Base-by-base conservation (phyloP, 2,113 vertebrate species). In the Cromileptes altivelis region DNA sequence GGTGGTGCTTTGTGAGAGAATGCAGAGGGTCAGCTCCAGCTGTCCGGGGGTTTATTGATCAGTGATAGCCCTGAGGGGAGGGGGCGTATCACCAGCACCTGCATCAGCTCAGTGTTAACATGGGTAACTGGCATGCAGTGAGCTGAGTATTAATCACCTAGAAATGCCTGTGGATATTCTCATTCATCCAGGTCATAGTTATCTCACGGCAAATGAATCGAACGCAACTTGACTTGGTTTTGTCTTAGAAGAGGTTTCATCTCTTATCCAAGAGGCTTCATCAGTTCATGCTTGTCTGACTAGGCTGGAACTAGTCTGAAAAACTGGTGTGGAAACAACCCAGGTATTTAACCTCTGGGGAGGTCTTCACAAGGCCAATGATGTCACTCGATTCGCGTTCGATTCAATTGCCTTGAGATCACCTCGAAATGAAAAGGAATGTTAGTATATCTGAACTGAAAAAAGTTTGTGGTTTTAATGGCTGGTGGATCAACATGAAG, bases 31-130 rank as follows among this genome's bases (percentile, higher is more conserved):
- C 80, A 85, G 81, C 86, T 88, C 86, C 95, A 95, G 94, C 94
- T 95, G 94, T 91, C 82, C 70, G 23, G 60, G 86, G 91, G 79
- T 90, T 93, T 95, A 95, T 95, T 94, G 93, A 96, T 94, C 88
- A 63, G 85, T 81, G 76, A 81, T 80, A 57, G 60, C 74, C 74
- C 85, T 45, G 55, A 58, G 65, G 27, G 81, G 63, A 71, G 58
- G 82, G 82, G 64, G 60, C 37, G 63, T 86, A 80, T 90, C 86
- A 87, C 73, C 82, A 88, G 61, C 87, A 90, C 78, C 85, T 90
- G 86, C 62, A 76, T 78, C 61, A 68, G 50, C 17, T 40, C 42
- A 74, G 23, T 25, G 7, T 40, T n/a, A 45, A 2, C 0, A n/a
- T 64, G 25, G 25, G 27, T 30, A 79, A 53, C 30, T 72, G 49